Evolutionary conservation across 2,797 vertebrate species (phyloP).

Genomic region (Phoebastria nigripes): DNA sequence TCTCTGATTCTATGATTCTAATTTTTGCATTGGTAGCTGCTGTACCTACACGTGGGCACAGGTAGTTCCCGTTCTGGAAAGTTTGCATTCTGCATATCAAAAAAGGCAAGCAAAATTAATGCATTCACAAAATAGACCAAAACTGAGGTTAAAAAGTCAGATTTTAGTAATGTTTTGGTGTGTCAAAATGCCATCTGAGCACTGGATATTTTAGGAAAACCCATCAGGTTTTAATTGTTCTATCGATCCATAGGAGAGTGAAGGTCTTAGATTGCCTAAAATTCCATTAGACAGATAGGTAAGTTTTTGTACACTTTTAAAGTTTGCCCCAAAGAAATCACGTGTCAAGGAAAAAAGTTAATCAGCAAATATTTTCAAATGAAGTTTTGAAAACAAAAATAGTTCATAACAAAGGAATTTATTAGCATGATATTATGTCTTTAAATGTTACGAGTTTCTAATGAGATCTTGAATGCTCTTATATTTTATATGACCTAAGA

Average conservation of each 20-base stretch:
- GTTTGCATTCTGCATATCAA: not conserved
- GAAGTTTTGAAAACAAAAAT: not conserved
- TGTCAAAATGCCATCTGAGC: not conserved
- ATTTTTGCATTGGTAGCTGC: not conserved
- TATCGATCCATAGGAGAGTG: not conserved
- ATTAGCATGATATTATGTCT: not conserved
- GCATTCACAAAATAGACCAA: not conserved
- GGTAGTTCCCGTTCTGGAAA: not conserved
- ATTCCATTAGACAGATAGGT: not conserved
- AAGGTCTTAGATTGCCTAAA: not conserved
- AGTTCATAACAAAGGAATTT: not conserved
- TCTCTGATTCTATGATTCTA: too few species aligned
- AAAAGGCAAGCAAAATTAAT: not conserved
- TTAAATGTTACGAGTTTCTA: not conserved
- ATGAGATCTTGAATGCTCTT: not conserved
- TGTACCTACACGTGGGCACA: not conserved
- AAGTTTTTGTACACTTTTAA: not conserved
- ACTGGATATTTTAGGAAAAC: not conserved
- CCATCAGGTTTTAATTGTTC: not conserved
- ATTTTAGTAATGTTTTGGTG: not conserved
- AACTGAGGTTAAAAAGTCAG: not conserved
- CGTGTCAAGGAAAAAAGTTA: fast-evolving
- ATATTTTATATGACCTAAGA: not conserved
- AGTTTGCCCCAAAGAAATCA: not conserved
- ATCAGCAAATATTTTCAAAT: not conserved